These are phyloP conservation scores for Falco naumanni DNA, from an alignment of 2,797 vertebrate species.

Conservation along the genomic window DNA sequence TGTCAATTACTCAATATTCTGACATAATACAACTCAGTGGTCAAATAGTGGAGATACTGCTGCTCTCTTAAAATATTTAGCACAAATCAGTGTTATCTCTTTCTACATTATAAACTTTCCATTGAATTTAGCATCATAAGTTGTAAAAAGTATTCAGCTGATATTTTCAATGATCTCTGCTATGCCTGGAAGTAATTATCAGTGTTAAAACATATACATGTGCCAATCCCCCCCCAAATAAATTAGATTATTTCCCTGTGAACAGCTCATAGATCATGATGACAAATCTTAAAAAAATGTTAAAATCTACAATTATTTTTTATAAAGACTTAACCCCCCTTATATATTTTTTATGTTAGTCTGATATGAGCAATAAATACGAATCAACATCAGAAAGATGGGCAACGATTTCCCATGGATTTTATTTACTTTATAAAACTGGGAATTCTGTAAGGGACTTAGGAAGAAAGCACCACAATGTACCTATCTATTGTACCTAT, in stretches of 20 bases:
- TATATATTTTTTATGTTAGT: neutral
- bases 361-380: neutral
- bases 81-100: neutral
- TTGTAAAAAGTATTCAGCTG: neutral
- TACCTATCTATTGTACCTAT: neutral
- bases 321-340: neutral
- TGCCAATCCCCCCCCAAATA: no score
- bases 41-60: neutral
- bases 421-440: neutral
- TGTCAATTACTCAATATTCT: neutral
- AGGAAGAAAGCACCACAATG: neutral
- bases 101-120: neutral
- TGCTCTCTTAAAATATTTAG: neutral
- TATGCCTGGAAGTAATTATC: neutral
- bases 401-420: neutral
- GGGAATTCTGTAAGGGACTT: neutral
- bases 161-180: neutral
- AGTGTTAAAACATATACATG: neutral
- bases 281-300: neutral
- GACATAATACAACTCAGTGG: neutral
- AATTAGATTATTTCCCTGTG: neutral
- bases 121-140: neutral
- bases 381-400: neutral
- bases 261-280: neutral
- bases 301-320: neutral